Evolutionary conservation across 2,113 vertebrate species (phyloP), one percentile per base, ranked within the genome.

Genomic region (Catharus fuscescens): DNA sequence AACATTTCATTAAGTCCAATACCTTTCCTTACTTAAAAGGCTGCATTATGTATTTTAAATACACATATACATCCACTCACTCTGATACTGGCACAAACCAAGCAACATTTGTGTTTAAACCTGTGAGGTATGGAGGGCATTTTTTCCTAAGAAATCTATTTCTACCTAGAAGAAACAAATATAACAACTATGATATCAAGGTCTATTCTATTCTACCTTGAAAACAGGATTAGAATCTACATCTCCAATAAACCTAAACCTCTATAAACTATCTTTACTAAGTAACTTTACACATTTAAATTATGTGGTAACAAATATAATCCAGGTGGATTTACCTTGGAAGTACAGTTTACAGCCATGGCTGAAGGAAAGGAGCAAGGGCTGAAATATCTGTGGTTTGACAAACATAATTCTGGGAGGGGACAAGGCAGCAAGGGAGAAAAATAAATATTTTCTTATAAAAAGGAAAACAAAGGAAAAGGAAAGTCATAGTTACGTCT

Each of bases 271-370:
- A 18, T 17, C 31, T 54, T 74, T 60, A 62, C 34, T 40, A 53
- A 54, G n/a, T 34, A 65, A 73, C 44, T 81, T 86, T 20, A 88
- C 19, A 14, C 8, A 4, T 64, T 78, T 72, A 48, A 83, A 44
- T 72, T 64, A 87, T 45, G n/a, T 47, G 61, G 25, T 31, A 61
- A 76, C 10, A 81, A 66, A 57, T 29, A 88, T 1, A 59, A 67
- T 44, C 3, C 32, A 62, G 19, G 76, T 80, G 36, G 26, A 67
- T 91, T 84, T 66, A 84, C 18, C 29, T 23, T 13, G 47, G 38
- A 94, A 95, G 69, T 60, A 69, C 18, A 65, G 31, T 80, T 96
- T 82, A 92, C 62, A 93, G 89, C 25, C 84, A 74, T 8, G 26
- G 8, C 44, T 94, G 61, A 88, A 54, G 24, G 31, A 80, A 81